Evolutionary conservation across 2,888 invertebrate species (phyloP).

Genomic region (Isoperla grammatica): DNA sequence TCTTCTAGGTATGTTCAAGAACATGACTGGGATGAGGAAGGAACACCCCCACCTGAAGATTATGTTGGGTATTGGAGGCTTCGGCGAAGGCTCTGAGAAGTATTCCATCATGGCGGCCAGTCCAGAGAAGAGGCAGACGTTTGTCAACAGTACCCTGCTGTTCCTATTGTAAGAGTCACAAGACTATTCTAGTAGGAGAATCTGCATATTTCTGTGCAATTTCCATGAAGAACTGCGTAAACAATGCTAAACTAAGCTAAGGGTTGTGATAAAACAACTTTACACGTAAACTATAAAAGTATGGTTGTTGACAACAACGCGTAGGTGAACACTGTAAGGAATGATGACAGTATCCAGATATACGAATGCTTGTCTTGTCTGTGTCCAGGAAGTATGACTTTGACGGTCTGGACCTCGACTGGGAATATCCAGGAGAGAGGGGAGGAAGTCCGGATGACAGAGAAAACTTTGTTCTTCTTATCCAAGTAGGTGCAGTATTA

Average conservation of each 20-base stretch:
- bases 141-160: constrained; percentile 37
- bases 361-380: too few species aligned
- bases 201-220: too few species aligned
- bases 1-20: constrained; percentile 34
- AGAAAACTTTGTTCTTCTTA: constrained; percentile 17
- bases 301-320: too few species aligned
- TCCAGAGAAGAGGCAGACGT: constrained; percentile 23
- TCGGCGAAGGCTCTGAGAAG: not conserved
- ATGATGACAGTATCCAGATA: too few species aligned
- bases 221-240: too few species aligned
- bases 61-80: constrained; percentile 38
- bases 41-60: constrained; percentile 38
- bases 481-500: constrained; percentile 15
- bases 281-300: too few species aligned
- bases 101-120: constrained; percentile 2
- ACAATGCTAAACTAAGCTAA: too few species aligned
- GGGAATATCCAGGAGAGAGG: constrained; percentile 23
- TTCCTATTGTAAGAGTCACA: constrained; percentile 33
- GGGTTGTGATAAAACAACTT: too few species aligned
- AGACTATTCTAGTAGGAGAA: too few species aligned
- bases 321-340: too few species aligned
- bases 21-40: constrained; percentile 33
- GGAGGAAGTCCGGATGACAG: constrained; percentile 20
- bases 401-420: constrained; percentile 21
- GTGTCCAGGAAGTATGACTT: constrained; percentile 17